A percentile compares a stretch with the other conserved stretches of the same genome.
Conservation (phyloP, 1,140 invertebrate genomes). For the Sesamia nonagrioides region DNA sequence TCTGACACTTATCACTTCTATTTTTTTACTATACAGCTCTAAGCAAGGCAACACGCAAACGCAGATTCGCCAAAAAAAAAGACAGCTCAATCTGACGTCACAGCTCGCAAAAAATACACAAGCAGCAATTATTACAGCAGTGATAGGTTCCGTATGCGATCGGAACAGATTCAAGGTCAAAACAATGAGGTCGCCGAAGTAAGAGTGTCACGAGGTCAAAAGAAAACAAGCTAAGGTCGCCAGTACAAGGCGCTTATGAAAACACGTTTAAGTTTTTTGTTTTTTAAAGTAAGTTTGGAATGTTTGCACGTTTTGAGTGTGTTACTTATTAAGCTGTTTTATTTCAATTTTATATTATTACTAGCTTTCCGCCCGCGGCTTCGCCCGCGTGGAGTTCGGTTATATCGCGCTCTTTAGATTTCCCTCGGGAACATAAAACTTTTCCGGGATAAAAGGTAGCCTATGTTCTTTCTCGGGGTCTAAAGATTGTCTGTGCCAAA, state of each 20-base stretch:
- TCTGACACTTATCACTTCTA: too few species aligned
- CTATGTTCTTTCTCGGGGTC: too few species aligned
- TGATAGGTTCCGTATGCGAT: constrained; percentile 32
- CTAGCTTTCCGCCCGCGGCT: too few species aligned
- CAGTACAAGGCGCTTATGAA: constrained; percentile 7
- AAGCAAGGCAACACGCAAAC: neutral
- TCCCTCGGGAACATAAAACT: too few species aligned
- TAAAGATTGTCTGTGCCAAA: too few species aligned
- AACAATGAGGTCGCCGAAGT: constrained; percentile 31
- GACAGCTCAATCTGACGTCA: neutral
- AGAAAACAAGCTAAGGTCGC: constrained; percentile 39
- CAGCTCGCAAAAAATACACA: neutral
- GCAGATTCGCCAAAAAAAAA: neutral
- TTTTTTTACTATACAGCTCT: too few species aligned
- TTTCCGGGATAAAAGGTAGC: too few species aligned
- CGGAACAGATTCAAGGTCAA: constrained; percentile 28
- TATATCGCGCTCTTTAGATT: too few species aligned
- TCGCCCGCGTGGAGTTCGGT: too few species aligned
- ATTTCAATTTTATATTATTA: too few species aligned
- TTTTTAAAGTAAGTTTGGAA: neutral
- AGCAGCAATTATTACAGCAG: neutral
- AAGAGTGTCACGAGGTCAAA: constrained; percentile 26
- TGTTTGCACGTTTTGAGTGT: neutral
- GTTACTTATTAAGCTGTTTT: neutral
- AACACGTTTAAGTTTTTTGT: constrained; percentile 1